Evolutionary conservation across 2,113 vertebrate genomes (phyloP).

Genomic region (Chamaetylas fuelleborni): DNA sequence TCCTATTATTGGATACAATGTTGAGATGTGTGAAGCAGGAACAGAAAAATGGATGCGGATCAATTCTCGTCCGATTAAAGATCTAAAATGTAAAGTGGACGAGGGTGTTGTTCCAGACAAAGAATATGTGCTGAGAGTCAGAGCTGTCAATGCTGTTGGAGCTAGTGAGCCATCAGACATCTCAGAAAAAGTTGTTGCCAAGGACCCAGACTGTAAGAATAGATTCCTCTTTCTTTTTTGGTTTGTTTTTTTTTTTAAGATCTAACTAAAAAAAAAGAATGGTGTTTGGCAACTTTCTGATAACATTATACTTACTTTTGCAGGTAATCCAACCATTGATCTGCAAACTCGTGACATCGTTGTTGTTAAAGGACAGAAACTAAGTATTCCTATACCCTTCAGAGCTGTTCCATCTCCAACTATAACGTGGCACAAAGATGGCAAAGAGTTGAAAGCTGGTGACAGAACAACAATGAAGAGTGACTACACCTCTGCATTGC

Average conservation of each 20-base stretch:
- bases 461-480: conserved; percentile 86
- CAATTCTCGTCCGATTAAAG: conserved; percentile 92
- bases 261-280: background rate
- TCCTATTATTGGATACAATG: conserved; percentile 91
- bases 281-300: background rate
- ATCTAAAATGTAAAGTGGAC: conserved; percentile 88
- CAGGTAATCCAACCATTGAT: conserved; percentile 90
- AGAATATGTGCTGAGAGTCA: conserved; percentile 91
- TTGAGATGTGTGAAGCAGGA: conserved; percentile 92
- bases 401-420: conserved; percentile 90
- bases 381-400: conserved; percentile 89
- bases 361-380: conserved; percentile 91
- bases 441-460: conserved; percentile 84
- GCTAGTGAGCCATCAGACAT: conserved; percentile 92
- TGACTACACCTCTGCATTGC: conserved; percentile 82
- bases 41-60: conserved; percentile 97
- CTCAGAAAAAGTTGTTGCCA: conserved; percentile 92
- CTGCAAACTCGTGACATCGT: conserved; percentile 86
- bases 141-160: conserved; percentile 92
- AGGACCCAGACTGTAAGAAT: conserved; percentile 95
- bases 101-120: conserved; percentile 95
- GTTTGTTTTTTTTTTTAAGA: background rate
- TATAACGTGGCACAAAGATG: conserved; percentile 90
- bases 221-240: background rate
- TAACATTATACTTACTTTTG: conserved; percentile 25